Percentiles rank a stretch among this genome's conserved stretches.
phyloP scores from a whole-genome alignment of 2,888 invertebrate genomes.

The Ischnus inquisitorius region DNA sequence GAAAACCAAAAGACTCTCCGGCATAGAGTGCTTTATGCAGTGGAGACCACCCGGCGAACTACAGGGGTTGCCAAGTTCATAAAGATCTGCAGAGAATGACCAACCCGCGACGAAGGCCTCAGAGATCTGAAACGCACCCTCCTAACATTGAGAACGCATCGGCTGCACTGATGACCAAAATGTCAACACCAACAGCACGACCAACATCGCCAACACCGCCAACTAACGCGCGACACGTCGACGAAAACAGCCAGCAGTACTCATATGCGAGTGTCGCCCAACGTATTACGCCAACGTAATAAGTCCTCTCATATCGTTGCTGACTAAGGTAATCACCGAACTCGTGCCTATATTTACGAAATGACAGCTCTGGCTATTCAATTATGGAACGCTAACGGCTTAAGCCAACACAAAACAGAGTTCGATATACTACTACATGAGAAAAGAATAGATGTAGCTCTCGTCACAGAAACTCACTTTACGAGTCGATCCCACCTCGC shows the following conservation, averaged over 20 bases:
- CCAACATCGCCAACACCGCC: not conserved
- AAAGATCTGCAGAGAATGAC: not conserved
- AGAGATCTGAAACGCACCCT: not conserved
- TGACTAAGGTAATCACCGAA: not conserved
- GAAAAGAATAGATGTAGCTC: constrained; percentile 48
- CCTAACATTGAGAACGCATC: not conserved
- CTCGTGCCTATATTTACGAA: not conserved
- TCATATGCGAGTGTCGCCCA: not conserved
- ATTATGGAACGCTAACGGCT: constrained; percentile 12
- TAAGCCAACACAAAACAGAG: not conserved
- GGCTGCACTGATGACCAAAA: no score
- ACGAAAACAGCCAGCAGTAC: not conserved
- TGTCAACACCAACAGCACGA: not conserved
- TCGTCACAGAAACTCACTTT: constrained; percentile 58
- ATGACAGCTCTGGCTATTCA: not conserved
- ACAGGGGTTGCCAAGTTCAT: constrained; percentile 12
- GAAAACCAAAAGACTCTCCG: not conserved
- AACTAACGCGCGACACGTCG: not conserved
- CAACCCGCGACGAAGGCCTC: not conserved
- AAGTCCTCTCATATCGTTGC: not conserved
- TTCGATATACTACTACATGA: constrained; percentile 36
- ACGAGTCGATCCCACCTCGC: constrained; percentile 39
- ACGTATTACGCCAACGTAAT: not conserved
- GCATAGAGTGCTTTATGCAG: constrained; percentile 26
- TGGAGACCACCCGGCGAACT: constrained; percentile 17